Evolutionary conservation across 2,113 vertebrate genomes (phyloP), one percentile per base, ranked within the genome.

Genomic region (Cynoglossus semilaevis): DNA sequence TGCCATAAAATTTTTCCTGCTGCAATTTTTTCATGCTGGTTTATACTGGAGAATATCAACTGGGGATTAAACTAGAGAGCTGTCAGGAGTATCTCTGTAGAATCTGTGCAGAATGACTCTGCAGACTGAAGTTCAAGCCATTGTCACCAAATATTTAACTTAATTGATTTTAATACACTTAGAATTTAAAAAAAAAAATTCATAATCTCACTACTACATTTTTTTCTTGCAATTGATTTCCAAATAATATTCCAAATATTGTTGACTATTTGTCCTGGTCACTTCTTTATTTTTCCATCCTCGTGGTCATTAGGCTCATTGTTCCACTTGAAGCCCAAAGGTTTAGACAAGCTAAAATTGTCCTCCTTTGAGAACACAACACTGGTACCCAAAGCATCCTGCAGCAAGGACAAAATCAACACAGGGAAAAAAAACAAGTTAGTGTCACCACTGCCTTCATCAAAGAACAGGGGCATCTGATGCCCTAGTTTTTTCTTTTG

Each of bases 341-440:
- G 52, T 76, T 76, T 71, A 48, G 70, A 83, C 72, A 58, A 44
- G 60, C 81, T 84, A 81, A 85, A 85, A 82, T 56, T 54, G 72
- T 80, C 74, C 47, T 81, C 82, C 81, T 83, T 52, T 43, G 84
- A 88, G 80, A 80, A 74, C 70, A 76, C 62, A 45, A 9, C 51
- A 15, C 63, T 80, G 62, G 64, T 70, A 63, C 72, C 57, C 51
- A 43, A 80, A 56, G 80, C 81, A 73, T 84, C 77, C 83, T 85
- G 72, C 85, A 88, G 87, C 87, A 87, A 85, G 80, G 83, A 80
- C 83, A 85, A 76, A 83, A 79, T 83, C 87, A 88, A 84, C 79
- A 81, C 55, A 15, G 66, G 62, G 57, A 54, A 58, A 36, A 72
- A 53, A 56, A 67, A 60, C 46, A 65, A 61, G 66, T 58, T 63